phyloP scores from a whole-genome alignment of 2,888 invertebrate genomes.

The Thalpophila matura region DNA sequence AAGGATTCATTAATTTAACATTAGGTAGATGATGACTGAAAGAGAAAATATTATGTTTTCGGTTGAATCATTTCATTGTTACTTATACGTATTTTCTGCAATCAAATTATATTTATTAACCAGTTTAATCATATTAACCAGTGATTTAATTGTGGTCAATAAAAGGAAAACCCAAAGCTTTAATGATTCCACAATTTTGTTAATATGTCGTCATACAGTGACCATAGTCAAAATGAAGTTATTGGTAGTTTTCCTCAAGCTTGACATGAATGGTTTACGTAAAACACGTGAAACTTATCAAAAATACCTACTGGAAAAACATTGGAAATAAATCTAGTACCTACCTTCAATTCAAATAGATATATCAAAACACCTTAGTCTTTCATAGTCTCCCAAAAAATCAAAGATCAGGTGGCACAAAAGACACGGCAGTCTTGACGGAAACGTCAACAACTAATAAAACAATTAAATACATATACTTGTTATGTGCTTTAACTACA shows the following conservation, averaged over 20 bases:
- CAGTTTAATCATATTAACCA: no score
- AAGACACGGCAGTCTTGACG: conserved; percentile 27
- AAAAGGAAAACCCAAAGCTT: neutral
- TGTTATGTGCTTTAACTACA: conserved; percentile 22
- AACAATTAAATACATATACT: conserved; percentile 34
- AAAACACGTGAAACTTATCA: neutral
- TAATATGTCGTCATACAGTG: neutral
- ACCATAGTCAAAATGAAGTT: neutral
- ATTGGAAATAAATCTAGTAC: neutral
- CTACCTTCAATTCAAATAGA: no score
- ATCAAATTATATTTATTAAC: no score
- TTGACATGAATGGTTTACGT: neutral
- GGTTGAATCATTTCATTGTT: no score
- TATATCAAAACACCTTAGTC: no score
- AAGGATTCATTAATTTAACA: no score
- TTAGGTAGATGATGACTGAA: neutral
- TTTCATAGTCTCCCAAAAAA: no score
- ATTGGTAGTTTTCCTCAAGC: conserved; percentile 6
- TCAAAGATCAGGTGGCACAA: conserved; percentile 20
- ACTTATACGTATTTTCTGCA: no score
- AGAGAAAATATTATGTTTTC: no score
- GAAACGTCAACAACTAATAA: conserved; percentile 39
- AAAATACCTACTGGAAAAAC: conserved; percentile 4
- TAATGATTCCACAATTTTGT: neutral
- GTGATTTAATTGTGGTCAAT: neutral